Evolutionary conservation across 2,888 invertebrate species (phyloP), one percentile per base, ranked within the genome.

Genomic region (Ellobium chinense): DNA sequence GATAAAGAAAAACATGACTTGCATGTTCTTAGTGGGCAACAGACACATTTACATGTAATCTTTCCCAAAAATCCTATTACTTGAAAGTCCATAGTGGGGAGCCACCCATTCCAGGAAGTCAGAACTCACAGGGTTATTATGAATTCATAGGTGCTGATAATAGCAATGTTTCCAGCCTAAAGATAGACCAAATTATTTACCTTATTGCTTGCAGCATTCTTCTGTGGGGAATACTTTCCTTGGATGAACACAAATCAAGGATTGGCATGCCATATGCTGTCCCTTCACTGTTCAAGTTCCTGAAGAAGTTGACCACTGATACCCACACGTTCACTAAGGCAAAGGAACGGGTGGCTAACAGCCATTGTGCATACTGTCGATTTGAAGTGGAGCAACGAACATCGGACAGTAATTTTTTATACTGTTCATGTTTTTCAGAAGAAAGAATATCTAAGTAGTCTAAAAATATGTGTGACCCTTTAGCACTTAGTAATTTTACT

Each of bases 351-450:
- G 89, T 89, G 18, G 91, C 92, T 54, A 92, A 85, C 39, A 91
- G 76, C 91, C 91, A 91, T 84, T 92, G 92, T 34, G 92, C 92
- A 88, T 91, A 89, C 84, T 91, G 91, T 80, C 88, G 88, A 72
- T 90, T 89, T 37, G 85, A 84, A 1, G 92, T 92, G 72, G 91
- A 90, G 82, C 91, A 90, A 82, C 89, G 89, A 0, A 92, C 92
- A 85, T 92, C 92, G 4, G 92, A 88, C 37, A 92, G 82, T 18
- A 92, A 83, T 36, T 84, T 85, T 78, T 90, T 90, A 82, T 92
- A 92, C 36, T 87, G 83, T 7, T 82, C 86, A 18, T 87, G 86
- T 65, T 88, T 86, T 58, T 89, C 90, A 7, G 91, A 92, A 14
- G 91, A 85, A 36, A 92, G 83, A 24, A 89, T 85, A 78, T 92